Conservation (phyloP, 2,888 invertebrate genomes). For the Odontomyia ornata region DNA sequence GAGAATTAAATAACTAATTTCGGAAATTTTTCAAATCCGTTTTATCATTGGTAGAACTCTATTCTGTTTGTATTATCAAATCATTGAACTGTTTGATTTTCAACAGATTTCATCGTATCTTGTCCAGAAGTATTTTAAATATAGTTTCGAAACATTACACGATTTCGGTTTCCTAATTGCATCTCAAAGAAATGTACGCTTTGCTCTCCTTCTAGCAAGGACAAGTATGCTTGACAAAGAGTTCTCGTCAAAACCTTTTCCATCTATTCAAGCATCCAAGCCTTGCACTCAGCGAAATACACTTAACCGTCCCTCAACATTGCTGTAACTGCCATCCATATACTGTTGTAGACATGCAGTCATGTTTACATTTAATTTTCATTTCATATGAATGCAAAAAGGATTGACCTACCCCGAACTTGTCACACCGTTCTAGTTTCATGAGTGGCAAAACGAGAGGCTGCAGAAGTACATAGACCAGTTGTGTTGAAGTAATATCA, state of each 20-base stretch:
- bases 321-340: no score
- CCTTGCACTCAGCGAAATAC: neutral
- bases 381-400: conserved; percentile 30
- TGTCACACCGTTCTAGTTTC: neutral
- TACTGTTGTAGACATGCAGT: neutral
- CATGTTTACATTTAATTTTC: conserved; percentile 37
- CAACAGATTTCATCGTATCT: neutral
- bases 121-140: neutral
- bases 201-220: neutral
- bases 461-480: neutral
- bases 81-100: no score
- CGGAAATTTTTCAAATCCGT: no score
- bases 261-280: neutral
- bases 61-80: no score
- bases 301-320: no score
- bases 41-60: no score
- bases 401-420: conserved; percentile 13
- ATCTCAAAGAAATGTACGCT: conserved; percentile 14
- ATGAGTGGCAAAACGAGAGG: neutral
- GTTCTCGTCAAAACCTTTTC: neutral
- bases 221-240: neutral
- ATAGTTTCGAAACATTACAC: neutral
- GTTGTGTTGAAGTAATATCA: neutral
- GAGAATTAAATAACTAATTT: no score
- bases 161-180: conserved; percentile 36